Conservation (phyloP, 2,113 vertebrate genomes). For the Ctenodactylus gundi region DNA sequence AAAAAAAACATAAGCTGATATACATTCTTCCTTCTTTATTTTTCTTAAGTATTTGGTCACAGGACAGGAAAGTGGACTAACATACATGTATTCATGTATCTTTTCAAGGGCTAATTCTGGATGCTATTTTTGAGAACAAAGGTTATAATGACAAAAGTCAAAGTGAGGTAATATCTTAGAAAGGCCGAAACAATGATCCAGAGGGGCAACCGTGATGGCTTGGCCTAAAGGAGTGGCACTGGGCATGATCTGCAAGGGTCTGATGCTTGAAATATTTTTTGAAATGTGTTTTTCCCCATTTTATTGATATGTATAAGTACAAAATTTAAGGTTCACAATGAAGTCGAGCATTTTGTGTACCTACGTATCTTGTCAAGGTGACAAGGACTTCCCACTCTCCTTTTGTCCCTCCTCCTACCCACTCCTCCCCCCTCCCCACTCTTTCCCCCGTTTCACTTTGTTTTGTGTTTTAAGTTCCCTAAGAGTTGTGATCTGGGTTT, state of each 20-base stretch:
- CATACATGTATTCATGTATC: not conserved
- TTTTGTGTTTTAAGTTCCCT: too few species aligned
- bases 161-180: not conserved
- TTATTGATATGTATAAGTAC: too few species aligned
- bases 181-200: not conserved
- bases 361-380: too few species aligned
- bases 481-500: too few species aligned
- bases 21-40: not conserved
- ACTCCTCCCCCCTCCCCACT: too few species aligned
- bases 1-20: too few species aligned
- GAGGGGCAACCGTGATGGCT: not conserved
- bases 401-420: too few species aligned
- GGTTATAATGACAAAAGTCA: not conserved
- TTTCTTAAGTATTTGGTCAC: not conserved
- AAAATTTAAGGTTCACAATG: too few species aligned
- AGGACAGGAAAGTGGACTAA: not conserved
- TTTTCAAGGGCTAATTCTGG: slow-evolving; percentile 4
- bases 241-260: not conserved
- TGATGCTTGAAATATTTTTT: not conserved
- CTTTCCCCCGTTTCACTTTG: too few species aligned
- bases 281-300: too few species aligned
- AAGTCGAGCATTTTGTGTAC: too few species aligned
- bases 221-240: not conserved
- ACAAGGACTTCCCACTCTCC: too few species aligned
- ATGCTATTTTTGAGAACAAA: slow-evolving; percentile 17